Evolutionary conservation across 30 jellyfish, hydroid and myxozoan genomes (phyloP), one percentile per base, ranked within the genome.

Genomic region (Turritopsis dohrnii): DNA sequence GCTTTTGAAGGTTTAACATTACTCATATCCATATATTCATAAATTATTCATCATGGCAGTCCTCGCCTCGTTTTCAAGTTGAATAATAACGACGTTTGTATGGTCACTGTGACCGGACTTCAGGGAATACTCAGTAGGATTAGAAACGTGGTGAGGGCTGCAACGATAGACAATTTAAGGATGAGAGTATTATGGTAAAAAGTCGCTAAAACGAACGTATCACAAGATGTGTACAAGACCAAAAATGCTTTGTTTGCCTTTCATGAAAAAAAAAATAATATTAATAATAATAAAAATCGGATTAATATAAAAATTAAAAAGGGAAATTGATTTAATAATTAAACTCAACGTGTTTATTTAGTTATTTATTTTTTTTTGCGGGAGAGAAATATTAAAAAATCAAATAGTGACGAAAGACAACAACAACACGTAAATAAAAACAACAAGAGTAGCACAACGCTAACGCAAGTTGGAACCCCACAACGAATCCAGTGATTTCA

Each of bases 161-260:
- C n/a, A n/a, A n/a, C n/a, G n/a, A n/a, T 60, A 60, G 22, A 60
- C 73, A 60, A 60, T 60, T 18, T 60, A 60, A 60, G 21, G 21
- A 60, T 60, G 21, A 60, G 21, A 60, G 73, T 18, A 60, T 18
- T n/a, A 69, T 23, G 19, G 22, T 69, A 69, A 69, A 69, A 69
- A 69, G 30, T 23, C 8, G 28, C 28, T 27, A 69, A 19, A 16
- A 69, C 76, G 9, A 69, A 17, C 28, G 19, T 69, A 69, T 27
- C 21, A 60, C 73, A 60, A 23, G 21, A 60, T 18, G 19, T 0
- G 22, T 60, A 18, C 21, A 60, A 60, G 21, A 60, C 73, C 73
- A 21, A 60, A 60, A 21, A 69, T 69, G 77, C 77, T 1, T n/a
- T 19, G 77, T 69, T 69, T 69, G 31, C 77, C 60, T 41, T 41